phyloP scores from a whole-genome alignment of 2,888 invertebrate species.

The Brenthis daphne region DNA sequence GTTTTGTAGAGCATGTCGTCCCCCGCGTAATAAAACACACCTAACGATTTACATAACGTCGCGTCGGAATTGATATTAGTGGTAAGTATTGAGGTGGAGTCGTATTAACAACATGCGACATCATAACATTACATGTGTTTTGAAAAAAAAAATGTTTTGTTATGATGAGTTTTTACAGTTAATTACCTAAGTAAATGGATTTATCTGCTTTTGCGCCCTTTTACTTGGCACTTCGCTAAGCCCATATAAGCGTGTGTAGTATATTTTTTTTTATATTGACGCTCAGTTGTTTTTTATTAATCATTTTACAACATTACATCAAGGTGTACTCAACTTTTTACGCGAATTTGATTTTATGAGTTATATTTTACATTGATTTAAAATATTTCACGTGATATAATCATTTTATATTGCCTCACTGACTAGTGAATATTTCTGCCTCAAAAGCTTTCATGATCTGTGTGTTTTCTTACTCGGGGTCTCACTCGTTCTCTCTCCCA shows the following conservation, averaged over 20 bases:
- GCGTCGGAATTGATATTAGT: constrained; percentile 25
- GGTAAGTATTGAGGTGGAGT: constrained; percentile 7
- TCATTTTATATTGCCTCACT: neutral
- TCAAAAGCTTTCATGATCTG: neutral
- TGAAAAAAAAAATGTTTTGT: neutral
- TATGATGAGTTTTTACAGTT: too few relatives aligned
- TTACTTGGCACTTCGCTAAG: too few relatives aligned
- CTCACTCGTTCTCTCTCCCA: constrained; percentile 21
- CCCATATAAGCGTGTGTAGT: too few relatives aligned
- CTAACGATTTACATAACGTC: constrained; percentile 15
- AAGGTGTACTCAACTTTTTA: too few relatives aligned
- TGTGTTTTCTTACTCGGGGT: constrained; percentile 21
- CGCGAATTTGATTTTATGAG: too few relatives aligned
- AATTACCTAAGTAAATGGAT: too few relatives aligned
- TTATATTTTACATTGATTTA: too few relatives aligned
- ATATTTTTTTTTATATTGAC: too few relatives aligned
- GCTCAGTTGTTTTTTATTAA: too few relatives aligned
- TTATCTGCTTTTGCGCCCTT: too few relatives aligned
- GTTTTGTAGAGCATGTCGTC: constrained; percentile 1
- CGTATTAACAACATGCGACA: neutral
- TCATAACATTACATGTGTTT: neutral
- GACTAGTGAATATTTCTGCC: neutral
- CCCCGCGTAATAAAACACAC: constrained; percentile 22
- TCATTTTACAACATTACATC: too few relatives aligned
- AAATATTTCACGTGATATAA: too few relatives aligned